Evolutionary conservation across 2,113 vertebrate genomes (phyloP).

Genomic region (Morone chrysops): DNA sequence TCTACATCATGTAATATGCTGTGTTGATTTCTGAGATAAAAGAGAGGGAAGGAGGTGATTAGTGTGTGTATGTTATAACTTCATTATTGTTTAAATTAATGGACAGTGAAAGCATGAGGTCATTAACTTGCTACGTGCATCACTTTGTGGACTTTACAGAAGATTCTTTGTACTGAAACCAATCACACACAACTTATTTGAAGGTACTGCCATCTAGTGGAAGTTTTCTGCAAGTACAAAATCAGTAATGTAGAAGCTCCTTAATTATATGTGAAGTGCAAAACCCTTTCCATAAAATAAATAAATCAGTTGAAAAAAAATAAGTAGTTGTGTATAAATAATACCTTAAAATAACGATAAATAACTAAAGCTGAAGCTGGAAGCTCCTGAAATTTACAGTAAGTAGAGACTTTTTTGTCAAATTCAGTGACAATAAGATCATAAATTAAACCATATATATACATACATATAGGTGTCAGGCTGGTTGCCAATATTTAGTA

Average conservation of each 20-base stretch:
- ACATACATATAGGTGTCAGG: no score
- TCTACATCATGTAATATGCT: not conserved
- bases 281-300: not conserved
- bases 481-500: not conserved
- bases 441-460: not conserved
- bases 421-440: no score
- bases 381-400: no score
- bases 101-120: constrained; percentile 5
- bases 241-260: not conserved
- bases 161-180: not conserved
- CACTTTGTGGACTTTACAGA: not conserved
- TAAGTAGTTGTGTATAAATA: not conserved
- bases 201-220: constrained; percentile 70
- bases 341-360: not conserved
- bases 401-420: no score
- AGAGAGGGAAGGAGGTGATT: not conserved
- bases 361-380: not conserved
- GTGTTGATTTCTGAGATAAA: not conserved
- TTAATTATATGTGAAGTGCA: not conserved
- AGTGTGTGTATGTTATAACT: constrained; percentile 1
- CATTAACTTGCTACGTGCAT: constrained; percentile 5
- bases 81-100: constrained; percentile 39
- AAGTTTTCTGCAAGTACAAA: constrained; percentile 13
- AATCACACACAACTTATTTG: constrained; percentile 7
- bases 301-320: not conserved